These are phyloP conservation scores for Antechinus flavipes DNA, from an alignment of 2,113 vertebrate genomes.

Conservation along the genomic window DNA sequence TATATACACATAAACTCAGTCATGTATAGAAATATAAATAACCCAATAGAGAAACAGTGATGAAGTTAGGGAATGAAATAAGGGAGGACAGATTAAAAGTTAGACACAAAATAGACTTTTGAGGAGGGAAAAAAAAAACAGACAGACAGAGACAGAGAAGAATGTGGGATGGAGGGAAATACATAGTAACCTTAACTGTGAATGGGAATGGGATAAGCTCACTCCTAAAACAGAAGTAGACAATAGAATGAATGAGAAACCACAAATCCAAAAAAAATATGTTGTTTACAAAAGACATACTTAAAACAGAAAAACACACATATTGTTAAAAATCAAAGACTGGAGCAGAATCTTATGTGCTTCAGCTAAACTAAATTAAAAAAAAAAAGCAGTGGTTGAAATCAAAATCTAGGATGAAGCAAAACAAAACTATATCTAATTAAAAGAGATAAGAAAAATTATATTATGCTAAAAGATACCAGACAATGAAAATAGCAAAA, in stretches of 20 bases:
- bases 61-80: not conserved
- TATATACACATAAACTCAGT: not conserved
- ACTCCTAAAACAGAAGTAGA: not conserved
- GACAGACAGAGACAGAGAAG: not conserved
- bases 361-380: not conserved
- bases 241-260: not conserved
- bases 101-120: no score
- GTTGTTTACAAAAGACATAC: not conserved
- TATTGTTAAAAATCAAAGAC: not conserved
- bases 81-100: not conserved
- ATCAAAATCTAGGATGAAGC: not conserved
- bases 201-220: not conserved
- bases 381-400: not conserved
- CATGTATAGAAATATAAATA: not conserved
- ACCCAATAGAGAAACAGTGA: not conserved
- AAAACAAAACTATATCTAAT: not conserved
- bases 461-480: not conserved
- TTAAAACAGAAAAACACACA: not conserved
- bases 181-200: not conserved
- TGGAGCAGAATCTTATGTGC: not conserved
- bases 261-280: not conserved
- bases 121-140: no score
- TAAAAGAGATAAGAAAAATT: not conserved
- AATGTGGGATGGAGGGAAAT: not conserved
- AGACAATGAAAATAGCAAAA: not conserved